These are phyloP conservation scores for Folsomia candida DNA, from an alignment of 2,888 invertebrate genomes.

Conservation along the genomic window DNA sequence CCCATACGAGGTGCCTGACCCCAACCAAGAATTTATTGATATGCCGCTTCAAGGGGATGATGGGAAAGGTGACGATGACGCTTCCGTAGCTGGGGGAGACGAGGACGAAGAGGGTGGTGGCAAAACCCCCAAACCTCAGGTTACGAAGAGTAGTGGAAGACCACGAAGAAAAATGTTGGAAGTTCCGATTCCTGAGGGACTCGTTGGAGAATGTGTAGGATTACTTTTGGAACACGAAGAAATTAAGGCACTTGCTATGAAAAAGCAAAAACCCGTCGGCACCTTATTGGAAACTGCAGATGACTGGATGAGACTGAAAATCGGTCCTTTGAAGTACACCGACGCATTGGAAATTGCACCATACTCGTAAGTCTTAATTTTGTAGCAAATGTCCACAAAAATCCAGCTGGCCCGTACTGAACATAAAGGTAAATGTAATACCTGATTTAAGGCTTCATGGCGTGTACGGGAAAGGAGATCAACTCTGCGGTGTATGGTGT, in stretches of 20 bases:
- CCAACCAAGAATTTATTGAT: constrained; percentile 6
- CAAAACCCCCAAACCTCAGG: not conserved
- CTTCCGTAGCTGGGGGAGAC: not conserved
- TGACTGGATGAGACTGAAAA: constrained; percentile 43
- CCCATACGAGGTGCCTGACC: constrained; percentile 41
- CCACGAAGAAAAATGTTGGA: constrained; percentile 31
- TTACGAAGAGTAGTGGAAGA: not conserved
- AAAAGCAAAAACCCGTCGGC: constrained; percentile 31
- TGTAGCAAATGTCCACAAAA: too few species aligned
- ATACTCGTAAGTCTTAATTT: constrained; percentile 30
- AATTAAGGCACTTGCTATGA: constrained; percentile 34
- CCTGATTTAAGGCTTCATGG: constrained; percentile 33
- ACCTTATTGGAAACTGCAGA: constrained; percentile 40
- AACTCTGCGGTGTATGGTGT: constrained; percentile 43
- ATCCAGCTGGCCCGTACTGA: too few species aligned
- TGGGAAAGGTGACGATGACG: constrained; percentile 5
- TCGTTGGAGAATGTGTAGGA: constrained; percentile 39
- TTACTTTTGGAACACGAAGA: constrained; percentile 42
- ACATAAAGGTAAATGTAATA: not conserved
- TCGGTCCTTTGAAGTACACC: constrained; percentile 38
- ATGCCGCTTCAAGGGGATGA: not conserved
- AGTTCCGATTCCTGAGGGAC: constrained; percentile 30
- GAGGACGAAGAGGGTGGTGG: constrained; percentile 5
- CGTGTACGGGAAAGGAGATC: constrained; percentile 38
- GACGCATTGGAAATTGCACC: constrained; percentile 45